phyloP scores from a whole-genome alignment of 2,113 vertebrate genomes.

The Fregetta grallaria region DNA sequence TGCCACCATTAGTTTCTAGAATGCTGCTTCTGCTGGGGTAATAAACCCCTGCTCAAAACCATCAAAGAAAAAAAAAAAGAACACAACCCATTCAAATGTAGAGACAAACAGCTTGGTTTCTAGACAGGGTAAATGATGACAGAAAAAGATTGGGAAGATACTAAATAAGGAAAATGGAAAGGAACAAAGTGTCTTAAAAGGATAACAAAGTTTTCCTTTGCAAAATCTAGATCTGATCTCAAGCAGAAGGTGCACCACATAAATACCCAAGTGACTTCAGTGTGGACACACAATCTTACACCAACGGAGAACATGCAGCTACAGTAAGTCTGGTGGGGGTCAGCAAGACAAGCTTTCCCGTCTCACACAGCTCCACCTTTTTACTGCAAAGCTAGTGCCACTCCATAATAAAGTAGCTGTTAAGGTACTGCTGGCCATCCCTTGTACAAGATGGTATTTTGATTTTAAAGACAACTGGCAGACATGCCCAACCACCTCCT shows the following conservation, averaged over 20 bases:
- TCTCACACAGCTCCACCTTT: neutral
- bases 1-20: neutral
- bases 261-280: neutral
- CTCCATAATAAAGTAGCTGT: neutral
- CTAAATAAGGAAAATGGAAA: neutral
- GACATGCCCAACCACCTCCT: neutral
- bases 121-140: neutral
- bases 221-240: neutral
- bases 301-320: fast-evolving
- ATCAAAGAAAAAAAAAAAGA: neutral
- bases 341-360: neutral
- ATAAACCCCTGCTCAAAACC: neutral
- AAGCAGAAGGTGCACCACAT: neutral
- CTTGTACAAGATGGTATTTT: neutral
- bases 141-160: neutral
- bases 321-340: neutral
- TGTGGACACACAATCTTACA: neutral
- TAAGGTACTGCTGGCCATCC: neutral
- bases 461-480: neutral
- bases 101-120: neutral
- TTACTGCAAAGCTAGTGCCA: neutral
- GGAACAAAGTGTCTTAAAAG: neutral
- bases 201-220: neutral
- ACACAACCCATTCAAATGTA: neutral
- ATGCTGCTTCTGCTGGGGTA: neutral